Conservation (phyloP, 1,140 invertebrate genomes). For the Zaprionus camerounensis region DNA sequence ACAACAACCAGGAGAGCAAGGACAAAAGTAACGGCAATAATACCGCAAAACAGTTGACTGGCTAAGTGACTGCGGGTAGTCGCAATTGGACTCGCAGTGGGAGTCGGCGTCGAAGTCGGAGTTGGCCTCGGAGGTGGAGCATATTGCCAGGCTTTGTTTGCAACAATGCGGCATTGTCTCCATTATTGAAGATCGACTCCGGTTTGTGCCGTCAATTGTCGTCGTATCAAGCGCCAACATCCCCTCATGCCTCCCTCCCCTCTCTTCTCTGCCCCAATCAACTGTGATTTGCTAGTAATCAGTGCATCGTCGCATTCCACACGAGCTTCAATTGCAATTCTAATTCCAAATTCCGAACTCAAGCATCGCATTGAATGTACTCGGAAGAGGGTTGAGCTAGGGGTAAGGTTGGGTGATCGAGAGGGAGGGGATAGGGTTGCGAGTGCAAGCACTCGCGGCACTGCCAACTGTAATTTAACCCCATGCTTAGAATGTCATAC, state of each 20-base stretch:
- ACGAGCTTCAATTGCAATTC: conserved; percentile 33
- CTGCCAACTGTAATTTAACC: conserved; percentile 43
- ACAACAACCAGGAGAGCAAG: conserved; percentile 33
- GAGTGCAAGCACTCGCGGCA: conserved; percentile 33
- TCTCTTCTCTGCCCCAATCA: background rate
- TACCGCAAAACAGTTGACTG: conserved; percentile 69
- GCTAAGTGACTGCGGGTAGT: conserved; percentile 58
- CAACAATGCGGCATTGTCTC: conserved; percentile 25
- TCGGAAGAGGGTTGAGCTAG: background rate
- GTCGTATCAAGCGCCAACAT: background rate
- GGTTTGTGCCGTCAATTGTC: background rate
- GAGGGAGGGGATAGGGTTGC: conserved; percentile 1
- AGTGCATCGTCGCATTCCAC: conserved; percentile 19
- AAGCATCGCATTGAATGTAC: background rate
- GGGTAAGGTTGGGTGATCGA: background rate
- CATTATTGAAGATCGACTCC: background rate
- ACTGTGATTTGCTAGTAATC: background rate
- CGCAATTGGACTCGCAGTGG: background rate
- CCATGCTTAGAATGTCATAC: conserved; percentile 38
- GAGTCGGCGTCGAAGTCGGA: background rate
- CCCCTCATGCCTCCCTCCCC: background rate
- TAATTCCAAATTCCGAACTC: background rate
- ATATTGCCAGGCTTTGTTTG: conserved; percentile 17
- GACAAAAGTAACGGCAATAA: conserved; percentile 61
- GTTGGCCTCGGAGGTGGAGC: background rate